phyloP scores from a whole-genome alignment of 2,113 vertebrate species.

The Ochotona princeps region DNA sequence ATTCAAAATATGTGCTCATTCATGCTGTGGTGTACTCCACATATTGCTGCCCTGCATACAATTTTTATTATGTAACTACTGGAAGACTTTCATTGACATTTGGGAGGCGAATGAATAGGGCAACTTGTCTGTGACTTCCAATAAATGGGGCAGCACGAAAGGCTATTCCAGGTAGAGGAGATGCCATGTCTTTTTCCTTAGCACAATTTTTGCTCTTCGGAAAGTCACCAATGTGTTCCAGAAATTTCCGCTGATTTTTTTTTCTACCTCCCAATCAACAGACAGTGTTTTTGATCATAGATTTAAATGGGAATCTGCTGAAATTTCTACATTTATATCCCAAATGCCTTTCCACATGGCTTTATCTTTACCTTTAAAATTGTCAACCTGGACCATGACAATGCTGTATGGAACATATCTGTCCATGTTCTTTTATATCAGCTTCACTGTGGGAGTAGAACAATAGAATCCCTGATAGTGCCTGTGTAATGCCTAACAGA shows the following conservation, averaged over 20 bases:
- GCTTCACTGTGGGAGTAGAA: slow-evolving; percentile 85
- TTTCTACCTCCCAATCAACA: slow-evolving; percentile 89
- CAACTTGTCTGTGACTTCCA: slow-evolving; percentile 90
- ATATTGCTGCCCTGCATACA: neutral
- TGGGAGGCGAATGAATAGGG: slow-evolving; percentile 93
- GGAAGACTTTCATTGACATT: neutral
- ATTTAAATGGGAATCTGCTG: slow-evolving; percentile 87
- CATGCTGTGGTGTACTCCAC: neutral
- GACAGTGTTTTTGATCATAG: slow-evolving; percentile 88
- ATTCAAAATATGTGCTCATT: neutral
- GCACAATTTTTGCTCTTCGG: slow-evolving; percentile 89
- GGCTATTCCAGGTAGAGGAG: slow-evolving; percentile 88
- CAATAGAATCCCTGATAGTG: slow-evolving; percentile 89
- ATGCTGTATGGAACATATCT: slow-evolving; percentile 90
- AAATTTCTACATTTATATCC: slow-evolving; percentile 85
- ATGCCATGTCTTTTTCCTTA: slow-evolving; percentile 88
- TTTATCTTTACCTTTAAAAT: slow-evolving; percentile 91
- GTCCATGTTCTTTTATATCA: slow-evolving; percentile 81
- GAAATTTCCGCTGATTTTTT: slow-evolving; percentile 88
- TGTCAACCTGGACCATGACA: slow-evolving; percentile 90
- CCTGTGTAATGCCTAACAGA: slow-evolving; percentile 90
- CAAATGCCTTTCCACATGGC: slow-evolving; percentile 80
- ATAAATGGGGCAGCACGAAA: slow-evolving; percentile 88
- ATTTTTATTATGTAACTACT: neutral
- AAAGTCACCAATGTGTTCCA: slow-evolving; percentile 90